Percentiles rank a stretch among this genome's conserved stretches.
Evolutionary conservation across 2,797 vertebrate genomes (phyloP).

Genomic region (Coendou prehensilis): DNA sequence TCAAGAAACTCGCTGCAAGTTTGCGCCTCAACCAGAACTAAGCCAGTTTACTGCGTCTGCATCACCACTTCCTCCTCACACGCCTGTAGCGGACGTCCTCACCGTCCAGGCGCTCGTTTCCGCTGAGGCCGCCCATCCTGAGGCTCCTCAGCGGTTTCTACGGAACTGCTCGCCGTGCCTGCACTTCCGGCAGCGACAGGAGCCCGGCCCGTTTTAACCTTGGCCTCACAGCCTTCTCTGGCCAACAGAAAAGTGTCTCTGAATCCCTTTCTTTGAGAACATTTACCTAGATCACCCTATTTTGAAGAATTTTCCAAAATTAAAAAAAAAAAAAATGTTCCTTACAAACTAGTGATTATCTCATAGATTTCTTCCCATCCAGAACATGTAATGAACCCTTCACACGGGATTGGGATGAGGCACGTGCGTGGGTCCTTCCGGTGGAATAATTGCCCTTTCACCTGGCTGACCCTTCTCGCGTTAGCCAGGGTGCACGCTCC

Average conservation of each 20-base stretch:
- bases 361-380: background rate
- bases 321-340: background rate
- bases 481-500: background rate
- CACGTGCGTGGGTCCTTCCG: background rate
- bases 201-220: background rate
- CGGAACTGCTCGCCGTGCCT: background rate
- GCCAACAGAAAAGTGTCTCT: background rate
- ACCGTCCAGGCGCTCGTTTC: background rate
- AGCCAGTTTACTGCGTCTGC: background rate
- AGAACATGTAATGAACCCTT: background rate
- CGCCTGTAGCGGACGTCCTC: background rate
- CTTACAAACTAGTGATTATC: background rate
- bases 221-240: background rate
- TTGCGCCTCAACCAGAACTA: background rate
- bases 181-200: background rate
- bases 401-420: background rate
- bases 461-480: background rate
- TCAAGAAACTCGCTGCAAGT: background rate
- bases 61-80: background rate
- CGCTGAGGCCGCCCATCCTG: background rate
- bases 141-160: background rate
- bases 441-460: background rate
- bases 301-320: background rate
- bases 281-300: background rate
- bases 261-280: background rate